Percentiles rank a stretch among this genome's conserved stretches.
Evolutionary conservation across 2,797 vertebrate genomes (phyloP).

Genomic region (Uromys caudimaculatus): DNA sequence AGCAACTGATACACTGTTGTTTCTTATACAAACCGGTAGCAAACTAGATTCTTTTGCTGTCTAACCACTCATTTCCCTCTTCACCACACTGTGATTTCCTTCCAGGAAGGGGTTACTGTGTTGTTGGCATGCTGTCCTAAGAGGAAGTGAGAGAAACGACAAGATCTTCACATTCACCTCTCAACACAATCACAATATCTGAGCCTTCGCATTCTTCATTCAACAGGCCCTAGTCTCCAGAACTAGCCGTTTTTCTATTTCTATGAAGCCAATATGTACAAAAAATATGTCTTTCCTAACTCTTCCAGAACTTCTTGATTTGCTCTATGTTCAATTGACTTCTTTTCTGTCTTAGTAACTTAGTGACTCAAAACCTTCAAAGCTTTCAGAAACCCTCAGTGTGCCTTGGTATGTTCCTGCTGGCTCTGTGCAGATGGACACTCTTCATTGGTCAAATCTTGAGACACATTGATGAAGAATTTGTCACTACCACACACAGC

Average conservation of each 20-base stretch:
- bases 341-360: neutral
- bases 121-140: neutral
- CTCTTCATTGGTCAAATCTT: neutral
- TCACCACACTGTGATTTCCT: neutral
- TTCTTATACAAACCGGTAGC: neutral
- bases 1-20: neutral
- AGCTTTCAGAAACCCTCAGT: neutral
- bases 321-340: neutral
- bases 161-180: neutral
- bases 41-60: neutral
- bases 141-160: neutral
- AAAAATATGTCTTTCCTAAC: accelerated
- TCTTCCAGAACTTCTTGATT: neutral
- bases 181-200: neutral
- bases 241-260: neutral
- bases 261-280: neutral
- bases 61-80: neutral
- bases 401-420: accelerated
- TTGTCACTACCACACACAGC: neutral
- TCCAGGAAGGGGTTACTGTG: neutral
- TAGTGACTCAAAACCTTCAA: neutral
- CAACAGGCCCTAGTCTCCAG: neutral
- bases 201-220: neutral
- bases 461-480: neutral
- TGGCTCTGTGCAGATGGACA: neutral